Evolutionary conservation across 1,140 invertebrate species (phyloP), one percentile per base, ranked within the genome.

Genomic region (Physella acuta): DNA sequence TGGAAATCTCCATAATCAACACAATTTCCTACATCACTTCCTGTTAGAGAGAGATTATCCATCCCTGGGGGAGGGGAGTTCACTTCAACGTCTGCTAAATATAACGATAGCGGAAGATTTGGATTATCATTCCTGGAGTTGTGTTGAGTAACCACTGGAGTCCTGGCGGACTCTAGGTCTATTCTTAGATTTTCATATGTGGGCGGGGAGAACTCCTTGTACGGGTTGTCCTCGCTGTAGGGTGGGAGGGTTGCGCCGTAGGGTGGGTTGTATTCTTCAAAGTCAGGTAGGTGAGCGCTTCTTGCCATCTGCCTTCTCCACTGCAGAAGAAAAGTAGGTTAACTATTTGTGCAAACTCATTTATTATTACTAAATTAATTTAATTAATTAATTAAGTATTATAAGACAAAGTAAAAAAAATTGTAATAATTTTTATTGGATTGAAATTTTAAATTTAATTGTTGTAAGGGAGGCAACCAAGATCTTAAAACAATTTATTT

Each of bases 181-280:
- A n/a, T n/a, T n/a, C n/a, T 71, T 44, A 79, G 67, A 4, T 78
- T 70, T 44, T 77, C 76, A 66, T 80, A 80, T 44, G 56, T 34
- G 26, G 79, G 79, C 0, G 79, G 79, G 70, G 71, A 79, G 24
- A 69, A 71, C 37, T 78, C 71, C 63, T 76, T 78, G 52, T 71
- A 70, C 17, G 73, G 73, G 67, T 80, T 75, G 17, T 63, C 68
- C 39, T 76, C 71, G 37, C 70, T 71, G 33, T 80, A 80, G 20
- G 76, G 77, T 16, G 79, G 79, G 55, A 80, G 73, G 61, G 78
- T 72, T 14, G 76, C 74, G 8, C 79, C 77, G 65, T 78, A 77
- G 30, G 79, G 79, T 3, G 78, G 73, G 49, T 75, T 73, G 63
- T 75, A 78, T 11, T 75, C 74, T 30, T 80, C 79, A 24, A 76